Evolutionary conservation across 2,797 vertebrate genomes (phyloP).

Genomic region (Neopelma chrysocephalum): DNA sequence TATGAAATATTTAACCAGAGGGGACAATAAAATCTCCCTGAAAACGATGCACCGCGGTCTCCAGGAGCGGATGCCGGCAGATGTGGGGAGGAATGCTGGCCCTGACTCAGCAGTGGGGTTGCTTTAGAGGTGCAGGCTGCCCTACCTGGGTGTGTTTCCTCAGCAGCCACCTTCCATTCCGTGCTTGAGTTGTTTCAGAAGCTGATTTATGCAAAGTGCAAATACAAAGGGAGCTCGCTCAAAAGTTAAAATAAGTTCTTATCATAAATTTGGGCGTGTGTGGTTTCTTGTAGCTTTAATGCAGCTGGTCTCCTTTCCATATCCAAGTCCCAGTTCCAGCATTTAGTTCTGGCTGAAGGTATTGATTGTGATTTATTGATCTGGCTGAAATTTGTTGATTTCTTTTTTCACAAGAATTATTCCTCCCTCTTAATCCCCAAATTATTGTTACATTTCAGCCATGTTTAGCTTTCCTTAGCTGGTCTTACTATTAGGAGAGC

Average conservation of each 20-base stretch:
- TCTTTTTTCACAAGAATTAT: background rate
- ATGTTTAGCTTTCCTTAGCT: background rate
- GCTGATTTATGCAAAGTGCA: background rate
- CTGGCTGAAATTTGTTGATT: background rate
- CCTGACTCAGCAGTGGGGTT: fast-evolving
- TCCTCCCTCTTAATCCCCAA: background rate
- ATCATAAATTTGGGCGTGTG: fast-evolving
- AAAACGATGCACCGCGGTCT: fast-evolving
- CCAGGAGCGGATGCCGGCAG: background rate
- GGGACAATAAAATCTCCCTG: background rate
- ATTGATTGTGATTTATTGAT: background rate
- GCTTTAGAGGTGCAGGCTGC: background rate
- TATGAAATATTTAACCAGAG: background rate
- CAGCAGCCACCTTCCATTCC: background rate
- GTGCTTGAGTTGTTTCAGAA: background rate
- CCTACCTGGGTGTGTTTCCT: background rate
- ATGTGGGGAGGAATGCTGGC: fast-evolving
- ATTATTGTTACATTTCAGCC: background rate
- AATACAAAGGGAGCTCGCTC: background rate
- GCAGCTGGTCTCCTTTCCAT: background rate
- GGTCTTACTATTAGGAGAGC: background rate
- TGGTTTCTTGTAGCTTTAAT: background rate
- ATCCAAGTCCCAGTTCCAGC: background rate
- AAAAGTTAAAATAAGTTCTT: background rate
- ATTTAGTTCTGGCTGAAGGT: background rate